Conservation (phyloP, 2,113 vertebrate species). For the Sturnira hondurensis region DNA sequence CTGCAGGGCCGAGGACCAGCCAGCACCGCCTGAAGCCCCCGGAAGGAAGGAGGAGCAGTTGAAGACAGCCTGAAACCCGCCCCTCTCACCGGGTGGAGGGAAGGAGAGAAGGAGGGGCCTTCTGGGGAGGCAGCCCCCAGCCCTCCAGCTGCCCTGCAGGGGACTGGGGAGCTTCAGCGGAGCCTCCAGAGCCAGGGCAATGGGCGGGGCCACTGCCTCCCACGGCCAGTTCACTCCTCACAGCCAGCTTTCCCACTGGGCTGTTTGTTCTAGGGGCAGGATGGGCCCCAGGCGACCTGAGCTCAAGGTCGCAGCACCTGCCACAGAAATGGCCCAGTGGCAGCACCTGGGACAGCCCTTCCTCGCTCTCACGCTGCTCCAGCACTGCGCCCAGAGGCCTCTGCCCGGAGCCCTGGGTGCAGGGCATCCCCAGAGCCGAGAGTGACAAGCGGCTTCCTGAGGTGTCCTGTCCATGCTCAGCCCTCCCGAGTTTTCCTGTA, state of each 20-base stretch:
- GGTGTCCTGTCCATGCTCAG: fast-evolving
- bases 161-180: neutral
- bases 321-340: neutral
- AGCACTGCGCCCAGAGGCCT: fast-evolving
- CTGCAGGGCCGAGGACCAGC: neutral
- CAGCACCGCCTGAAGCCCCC: no score
- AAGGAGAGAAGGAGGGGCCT: neutral
- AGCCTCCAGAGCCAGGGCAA: fast-evolving
- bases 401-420: fast-evolving
- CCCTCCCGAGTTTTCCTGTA: neutral
- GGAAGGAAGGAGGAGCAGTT: fast-evolving
- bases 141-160: fast-evolving
- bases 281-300: neutral
- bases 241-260: fast-evolving
- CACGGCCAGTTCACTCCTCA: fast-evolving
- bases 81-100: fast-evolving
- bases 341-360: fast-evolving
- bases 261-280: neutral
- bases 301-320: neutral
- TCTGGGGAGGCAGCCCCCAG: fast-evolving
- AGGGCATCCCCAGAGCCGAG: neutral
- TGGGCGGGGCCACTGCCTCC: neutral
- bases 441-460: fast-evolving
- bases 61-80: fast-evolving
- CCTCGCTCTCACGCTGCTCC: neutral